These are phyloP conservation scores for Ecdyonurus torrentis DNA, from an alignment of 2,888 invertebrate genomes.

Conservation along the genomic window DNA sequence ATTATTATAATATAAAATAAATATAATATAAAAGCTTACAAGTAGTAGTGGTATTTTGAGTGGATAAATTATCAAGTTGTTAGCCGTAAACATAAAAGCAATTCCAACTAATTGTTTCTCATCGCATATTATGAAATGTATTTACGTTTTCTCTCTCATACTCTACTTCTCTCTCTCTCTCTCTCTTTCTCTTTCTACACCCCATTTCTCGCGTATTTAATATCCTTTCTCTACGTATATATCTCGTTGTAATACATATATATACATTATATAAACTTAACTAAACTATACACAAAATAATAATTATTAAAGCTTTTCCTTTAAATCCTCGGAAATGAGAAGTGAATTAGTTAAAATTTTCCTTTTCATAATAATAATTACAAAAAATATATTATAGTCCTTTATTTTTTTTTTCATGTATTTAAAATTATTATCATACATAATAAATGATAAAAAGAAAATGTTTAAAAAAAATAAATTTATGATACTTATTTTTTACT, in stretches of 20 bases:
- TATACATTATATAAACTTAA: no score
- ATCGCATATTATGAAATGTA: no score
- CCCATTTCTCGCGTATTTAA: no score
- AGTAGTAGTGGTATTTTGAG: background rate
- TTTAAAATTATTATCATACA: constrained; percentile 1
- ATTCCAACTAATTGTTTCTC: constrained; percentile 11
- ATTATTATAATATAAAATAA: no score
- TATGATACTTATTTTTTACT: no score
- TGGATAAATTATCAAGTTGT: constrained; percentile 3
- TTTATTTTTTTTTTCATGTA: constrained; percentile 1
- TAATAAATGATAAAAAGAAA: constrained; percentile 10
- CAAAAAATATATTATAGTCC: background rate
- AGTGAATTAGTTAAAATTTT: constrained; percentile 11
- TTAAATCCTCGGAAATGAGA: constrained; percentile 10
- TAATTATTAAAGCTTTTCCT: constrained; percentile 4
- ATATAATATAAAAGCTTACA: no score
- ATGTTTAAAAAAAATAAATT: constrained; percentile 12
- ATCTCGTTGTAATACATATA: no score
- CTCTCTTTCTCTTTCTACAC: no score
- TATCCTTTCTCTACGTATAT: no score
- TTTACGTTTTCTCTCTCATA: no score
- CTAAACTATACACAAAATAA: background rate
- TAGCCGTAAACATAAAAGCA: constrained; percentile 4
- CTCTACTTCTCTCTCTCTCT: no score
- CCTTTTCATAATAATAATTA: background rate